Base-by-base conservation (phyloP, 2,888 invertebrate genomes). In the Pharmacophagus antenor region DNA sequence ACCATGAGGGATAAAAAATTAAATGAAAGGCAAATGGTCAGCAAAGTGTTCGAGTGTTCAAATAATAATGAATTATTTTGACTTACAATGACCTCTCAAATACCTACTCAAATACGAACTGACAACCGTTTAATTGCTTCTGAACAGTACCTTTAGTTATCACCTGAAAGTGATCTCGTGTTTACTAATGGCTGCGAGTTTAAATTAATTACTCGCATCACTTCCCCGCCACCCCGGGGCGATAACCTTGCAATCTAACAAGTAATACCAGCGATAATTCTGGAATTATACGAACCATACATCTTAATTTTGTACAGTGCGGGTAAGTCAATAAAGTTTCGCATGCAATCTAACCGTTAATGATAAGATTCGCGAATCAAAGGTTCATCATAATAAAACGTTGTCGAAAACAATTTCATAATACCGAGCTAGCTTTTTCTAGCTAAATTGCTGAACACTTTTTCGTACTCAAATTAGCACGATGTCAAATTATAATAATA, bases 151-250 rank as follows among this genome's bases (percentile, higher is more conserved):
- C 7, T 17, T 25, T 20, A 54, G 41, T 53, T 54, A 55, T 50
- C 21, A 59, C 47, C 54, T 55, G 46, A 37, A 37, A 52, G 52
- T 58, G 23, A 60, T 50, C 44, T 37, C 53, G 53, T 53, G 53
- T 48, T 56, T 27, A n/a, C 46, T 47, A 58, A 58, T 46, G 46
- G 52, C 52, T 47, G 37, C 52, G 49, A 31, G 20, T 44, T 59
- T 54, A 50, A 56, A 60, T 56, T 56, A 55, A 44, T 50, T 23
- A 18, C 44, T 55, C 51, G 51, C 37, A 47, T 56, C 56, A 42
- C 49, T 51, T 60, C 31, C 44, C 18, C 0, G 42, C 49, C 27
- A 22, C 31, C 18, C 51, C 12, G 22, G 60, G 56, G 17, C 47
- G 25, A 51, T 2, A 41, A 61, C 50, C 60, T 42, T 25, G 12